phyloP scores from a whole-genome alignment of 2,113 vertebrate genomes.

The Cairina moschata region DNA sequence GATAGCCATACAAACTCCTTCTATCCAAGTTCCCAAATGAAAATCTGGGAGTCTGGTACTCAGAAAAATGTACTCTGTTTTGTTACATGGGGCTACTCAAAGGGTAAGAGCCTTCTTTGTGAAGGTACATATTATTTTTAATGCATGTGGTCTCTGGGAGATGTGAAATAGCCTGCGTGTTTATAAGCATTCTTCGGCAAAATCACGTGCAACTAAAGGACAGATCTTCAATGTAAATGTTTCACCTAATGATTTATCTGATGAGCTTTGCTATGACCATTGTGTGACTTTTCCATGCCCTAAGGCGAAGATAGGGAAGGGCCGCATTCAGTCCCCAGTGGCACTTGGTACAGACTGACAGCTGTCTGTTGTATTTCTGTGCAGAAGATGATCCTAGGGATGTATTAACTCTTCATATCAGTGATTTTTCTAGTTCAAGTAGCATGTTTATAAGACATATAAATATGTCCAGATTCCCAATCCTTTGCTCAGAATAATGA shows the following conservation, averaged over 20 bases:
- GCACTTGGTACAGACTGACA: neutral
- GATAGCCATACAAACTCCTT: neutral
- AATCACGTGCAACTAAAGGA: neutral
- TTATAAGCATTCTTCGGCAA: neutral
- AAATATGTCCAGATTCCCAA: neutral
- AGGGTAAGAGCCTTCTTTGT: neutral
- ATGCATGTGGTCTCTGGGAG: neutral
- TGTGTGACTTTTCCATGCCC: neutral
- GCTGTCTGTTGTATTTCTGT: neutral
- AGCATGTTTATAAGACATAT: too few species aligned
- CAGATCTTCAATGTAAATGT: neutral
- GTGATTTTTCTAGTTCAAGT: neutral
- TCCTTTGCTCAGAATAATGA: neutral
- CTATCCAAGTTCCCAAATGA: neutral
- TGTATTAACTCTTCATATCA: neutral
- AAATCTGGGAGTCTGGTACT: neutral
- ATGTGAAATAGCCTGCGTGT: neutral
- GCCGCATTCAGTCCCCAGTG: neutral
- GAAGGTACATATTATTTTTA: neutral
- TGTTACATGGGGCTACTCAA: accelerated
- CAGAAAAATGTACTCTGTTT: neutral
- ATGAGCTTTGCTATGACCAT: neutral
- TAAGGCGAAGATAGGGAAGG: neutral
- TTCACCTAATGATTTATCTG: neutral
- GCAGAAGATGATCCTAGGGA: neutral